phyloP scores from a whole-genome alignment of 2,888 invertebrate genomes.

The Spilarctia lutea region DNA sequence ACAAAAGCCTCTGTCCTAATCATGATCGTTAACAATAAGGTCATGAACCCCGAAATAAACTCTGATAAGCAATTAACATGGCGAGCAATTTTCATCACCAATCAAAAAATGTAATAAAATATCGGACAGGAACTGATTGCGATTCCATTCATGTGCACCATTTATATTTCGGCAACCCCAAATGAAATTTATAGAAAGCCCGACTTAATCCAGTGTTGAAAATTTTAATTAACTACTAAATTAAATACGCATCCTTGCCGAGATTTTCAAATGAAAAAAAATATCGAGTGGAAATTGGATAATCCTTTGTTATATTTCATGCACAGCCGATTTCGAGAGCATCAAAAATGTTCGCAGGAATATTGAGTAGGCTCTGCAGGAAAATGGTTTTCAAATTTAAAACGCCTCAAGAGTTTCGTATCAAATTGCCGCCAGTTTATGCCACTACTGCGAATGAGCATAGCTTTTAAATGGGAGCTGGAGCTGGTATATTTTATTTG shows the following conservation, averaged over 20 bases:
- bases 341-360: conserved; percentile 28
- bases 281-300: conserved; percentile 51
- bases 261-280: conserved; percentile 46
- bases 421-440: conserved; percentile 6
- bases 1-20: not conserved
- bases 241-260: conserved; percentile 50
- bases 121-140: conserved; percentile 29
- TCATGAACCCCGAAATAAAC: conserved; percentile 5
- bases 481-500: conserved; percentile 1
- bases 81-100: conserved; percentile 17
- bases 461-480: conserved; percentile 3
- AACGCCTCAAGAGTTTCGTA: conserved; percentile 1
- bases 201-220: conserved; percentile 61
- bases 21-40: not conserved
- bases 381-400: conserved; percentile 32
- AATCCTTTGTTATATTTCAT: conserved; percentile 46
- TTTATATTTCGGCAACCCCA: conserved; percentile 23
- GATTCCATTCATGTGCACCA: conserved; percentile 18
- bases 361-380: conserved; percentile 44
- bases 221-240: conserved; percentile 69
- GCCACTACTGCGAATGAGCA: conserved; percentile 11
- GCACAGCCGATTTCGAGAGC: conserved; percentile 22
- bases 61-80: conserved; percentile 31
- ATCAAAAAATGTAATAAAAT: conserved; percentile 28
- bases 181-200: conserved; percentile 60